Evolutionary conservation across 2,888 invertebrate genomes (phyloP), one percentile per base, ranked within the genome.

Genomic region (Tipula lateralis): DNA sequence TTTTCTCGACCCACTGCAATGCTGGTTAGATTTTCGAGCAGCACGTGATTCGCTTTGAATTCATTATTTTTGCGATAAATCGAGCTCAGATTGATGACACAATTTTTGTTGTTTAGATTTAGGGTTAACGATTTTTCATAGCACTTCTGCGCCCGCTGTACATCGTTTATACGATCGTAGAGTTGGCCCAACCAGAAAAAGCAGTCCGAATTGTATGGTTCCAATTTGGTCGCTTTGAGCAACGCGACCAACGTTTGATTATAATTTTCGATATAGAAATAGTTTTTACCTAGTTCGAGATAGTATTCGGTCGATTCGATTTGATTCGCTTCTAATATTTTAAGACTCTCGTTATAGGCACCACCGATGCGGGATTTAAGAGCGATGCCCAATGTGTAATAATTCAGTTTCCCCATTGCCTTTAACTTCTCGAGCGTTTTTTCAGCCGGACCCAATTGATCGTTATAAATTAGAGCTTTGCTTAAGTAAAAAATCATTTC

Each of bases 41-140:
- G 89, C 86, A 92, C 91, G 88, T 93, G 91, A 89, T 94, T 94
- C 66, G 91, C 91, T 85, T 94, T 93, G 89, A 92, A 93, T 86
- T 95, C 93, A 86, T 93, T 93, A 81, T 93, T 88, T 87, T 93
- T 91, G 85, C 93, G 92, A 88, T 97, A 95, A 39, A 94, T 91
- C 87, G 94, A 94, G 90, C 96, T 96, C 82, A 97, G 91, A 86
- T 93, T 92, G 87, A 93, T 92, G 9, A 95, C 94, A 85, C 94
- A 94, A 87, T 93, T 92, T 36, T 92, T 91, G 85, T 94, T 93
- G 85, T 91, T 90, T 12, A 92, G 92, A 91, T 96, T 94, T 1
- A 97, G 91, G 88, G 93, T 93, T 86, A 95, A 92, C 80, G 96
- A 94, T 89, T 96, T 96, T 90, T 96, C 95, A 89, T 94, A 97